Percentiles rank a stretch among this genome's conserved stretches.
Evolutionary conservation across 1,140 invertebrate genomes (phyloP).

Genomic region (Paralvinella palmiformis): DNA sequence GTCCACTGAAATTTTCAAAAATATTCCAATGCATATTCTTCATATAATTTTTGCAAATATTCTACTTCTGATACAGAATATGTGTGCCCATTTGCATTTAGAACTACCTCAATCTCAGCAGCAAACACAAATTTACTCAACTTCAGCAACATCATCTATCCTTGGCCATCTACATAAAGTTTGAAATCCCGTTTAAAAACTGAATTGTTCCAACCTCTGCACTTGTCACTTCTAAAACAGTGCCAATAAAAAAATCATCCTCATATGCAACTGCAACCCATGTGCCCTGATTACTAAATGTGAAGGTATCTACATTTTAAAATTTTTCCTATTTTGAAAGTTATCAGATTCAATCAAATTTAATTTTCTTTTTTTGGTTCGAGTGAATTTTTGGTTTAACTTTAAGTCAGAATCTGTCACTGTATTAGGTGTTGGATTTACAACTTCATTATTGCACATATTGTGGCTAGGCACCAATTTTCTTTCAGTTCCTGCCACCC

Average conservation of each 20-base stretch:
- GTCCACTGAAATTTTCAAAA: background rate
- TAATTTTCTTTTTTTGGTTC: slow-evolving; percentile 1
- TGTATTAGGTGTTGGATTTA: background rate
- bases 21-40: background rate
- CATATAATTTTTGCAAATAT: slow-evolving; percentile 3
- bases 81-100: slow-evolving; percentile 1
- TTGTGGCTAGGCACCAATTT: background rate
- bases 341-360: background rate
- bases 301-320: background rate
- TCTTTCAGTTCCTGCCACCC: background rate
- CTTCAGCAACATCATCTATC: slow-evolving; percentile 9
- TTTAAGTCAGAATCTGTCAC: background rate
- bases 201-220: slow-evolving; percentile 6
- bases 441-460: background rate
- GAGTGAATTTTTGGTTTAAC: background rate
- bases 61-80: slow-evolving; percentile 8
- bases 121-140: slow-evolving; percentile 15
- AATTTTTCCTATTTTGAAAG: background rate
- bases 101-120: background rate
- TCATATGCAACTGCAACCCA: slow-evolving; percentile 10
- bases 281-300: slow-evolving; percentile 6
- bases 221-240: background rate
- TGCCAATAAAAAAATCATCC: slow-evolving; percentile 11
- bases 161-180: slow-evolving; percentile 4
- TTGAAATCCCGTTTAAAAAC: slow-evolving; percentile 9